phyloP scores from a whole-genome alignment of 2,797 vertebrate species.

The Lophotriccus pileatus region DNA sequence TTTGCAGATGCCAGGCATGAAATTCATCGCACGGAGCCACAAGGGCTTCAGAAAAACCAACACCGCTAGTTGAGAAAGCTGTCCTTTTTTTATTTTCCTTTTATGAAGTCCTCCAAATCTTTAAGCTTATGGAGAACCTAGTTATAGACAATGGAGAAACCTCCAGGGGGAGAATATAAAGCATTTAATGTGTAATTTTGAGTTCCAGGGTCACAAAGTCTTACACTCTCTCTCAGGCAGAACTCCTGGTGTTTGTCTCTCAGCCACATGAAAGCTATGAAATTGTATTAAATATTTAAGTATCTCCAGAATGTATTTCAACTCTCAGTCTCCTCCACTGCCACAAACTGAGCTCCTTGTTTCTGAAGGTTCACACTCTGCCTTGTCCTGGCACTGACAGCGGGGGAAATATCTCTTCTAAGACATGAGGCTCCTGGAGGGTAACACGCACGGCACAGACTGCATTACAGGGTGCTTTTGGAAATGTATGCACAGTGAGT shows the following conservation, averaged over 20 bases:
- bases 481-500: neutral
- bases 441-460: neutral
- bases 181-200: conserved; percentile 67
- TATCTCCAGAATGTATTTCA: conserved; percentile 51
- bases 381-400: conserved; percentile 24
- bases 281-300: conserved; percentile 58
- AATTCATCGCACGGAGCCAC: neutral
- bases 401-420: neutral
- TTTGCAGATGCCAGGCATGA: conserved; percentile 24
- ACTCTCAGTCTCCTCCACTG: conserved; percentile 39
- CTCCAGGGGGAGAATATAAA: conserved; percentile 57
- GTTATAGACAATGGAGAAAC: conserved; percentile 67
- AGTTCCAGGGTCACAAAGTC: conserved; percentile 68
- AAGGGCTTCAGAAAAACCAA: conserved; percentile 31
- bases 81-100: neutral
- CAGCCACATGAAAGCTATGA: conserved; percentile 6
- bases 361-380: conserved; percentile 45
- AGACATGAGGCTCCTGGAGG: neutral
- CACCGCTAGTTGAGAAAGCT: neutral
- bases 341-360: conserved; percentile 41
- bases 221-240: conserved; percentile 58
- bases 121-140: conserved; percentile 56
- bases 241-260: conserved; percentile 64
- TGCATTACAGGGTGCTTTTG: neutral
- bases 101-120: conserved; percentile 54